These are phyloP conservation scores for Coleophora deauratella DNA, from an alignment of 2,888 invertebrate species.

Conservation along the genomic window DNA sequence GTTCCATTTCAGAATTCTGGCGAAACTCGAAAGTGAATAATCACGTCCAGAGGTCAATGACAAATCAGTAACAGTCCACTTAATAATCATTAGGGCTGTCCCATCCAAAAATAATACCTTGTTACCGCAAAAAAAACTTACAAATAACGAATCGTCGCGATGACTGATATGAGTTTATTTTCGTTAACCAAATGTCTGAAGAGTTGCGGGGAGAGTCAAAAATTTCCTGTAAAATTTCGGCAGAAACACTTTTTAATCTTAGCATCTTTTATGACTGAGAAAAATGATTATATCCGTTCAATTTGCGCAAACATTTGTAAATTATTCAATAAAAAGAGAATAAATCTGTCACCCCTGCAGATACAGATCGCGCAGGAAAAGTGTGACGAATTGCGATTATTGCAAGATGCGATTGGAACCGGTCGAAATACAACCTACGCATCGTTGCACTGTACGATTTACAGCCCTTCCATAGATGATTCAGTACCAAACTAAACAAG, in stretches of 20 bases:
- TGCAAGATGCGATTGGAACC: conserved; percentile 26
- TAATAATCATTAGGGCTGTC: conserved; percentile 24
- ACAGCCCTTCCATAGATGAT: too few relatives aligned
- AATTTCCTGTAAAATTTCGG: not conserved
- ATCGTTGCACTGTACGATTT: too few relatives aligned
- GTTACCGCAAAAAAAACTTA: not conserved
- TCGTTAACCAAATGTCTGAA: not conserved
- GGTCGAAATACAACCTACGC: conserved; percentile 17
- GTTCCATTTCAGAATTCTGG: conserved; percentile 18
- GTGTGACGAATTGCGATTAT: conserved; percentile 52
- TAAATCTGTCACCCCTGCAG: conserved; percentile 15
- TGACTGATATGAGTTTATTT: conserved; percentile 18
- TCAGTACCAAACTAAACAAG: too few relatives aligned
- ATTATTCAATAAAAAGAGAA: conserved; percentile 10
- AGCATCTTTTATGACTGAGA: too few relatives aligned
- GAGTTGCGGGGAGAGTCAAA: not conserved
- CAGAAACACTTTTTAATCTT: too few relatives aligned
- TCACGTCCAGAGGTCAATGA: conserved; percentile 32
- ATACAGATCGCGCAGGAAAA: conserved; percentile 40
- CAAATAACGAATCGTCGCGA: conserved; percentile 17
- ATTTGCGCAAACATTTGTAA: too few relatives aligned
- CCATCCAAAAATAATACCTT: not conserved
- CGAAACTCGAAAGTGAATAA: conserved; percentile 35
- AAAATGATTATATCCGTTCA: too few relatives aligned
- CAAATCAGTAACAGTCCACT: conserved; percentile 24